These are phyloP conservation scores for Actinia tenebrosa DNA, from an alignment of 64 coral and sea anemone genomes.

Conservation along the genomic window DNA sequence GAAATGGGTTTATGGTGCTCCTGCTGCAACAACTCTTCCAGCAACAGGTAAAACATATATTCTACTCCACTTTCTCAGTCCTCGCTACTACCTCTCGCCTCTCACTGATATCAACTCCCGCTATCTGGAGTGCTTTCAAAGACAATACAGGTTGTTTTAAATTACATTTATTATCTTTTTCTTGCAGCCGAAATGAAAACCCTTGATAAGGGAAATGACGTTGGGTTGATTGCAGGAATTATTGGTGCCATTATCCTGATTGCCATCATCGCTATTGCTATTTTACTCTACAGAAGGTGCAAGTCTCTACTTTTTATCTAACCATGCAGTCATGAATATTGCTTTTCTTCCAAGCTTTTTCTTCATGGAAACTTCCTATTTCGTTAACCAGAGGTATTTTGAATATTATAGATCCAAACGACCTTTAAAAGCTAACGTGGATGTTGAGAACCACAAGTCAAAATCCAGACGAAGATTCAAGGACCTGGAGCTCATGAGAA, in stretches of 20 bases:
- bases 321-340: not conserved
- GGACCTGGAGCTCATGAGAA: conserved; percentile 53
- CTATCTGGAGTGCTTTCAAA: too few relatives aligned
- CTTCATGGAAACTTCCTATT: not conserved
- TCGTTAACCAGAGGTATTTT: not conserved
- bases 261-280: conserved; percentile 40
- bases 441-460: conserved; percentile 54
- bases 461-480: conserved; percentile 44
- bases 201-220: not conserved
- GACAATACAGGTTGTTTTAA: not conserved
- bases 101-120: not conserved
- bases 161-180: not conserved
- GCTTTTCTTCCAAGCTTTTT: not conserved
- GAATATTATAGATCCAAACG: conserved; percentile 50
- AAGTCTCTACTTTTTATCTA: too few relatives aligned
- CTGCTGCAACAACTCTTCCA: conserved; percentile 22
- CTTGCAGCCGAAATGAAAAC: conserved; percentile 11
- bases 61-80: not conserved
- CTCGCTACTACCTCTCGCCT: too few relatives aligned
- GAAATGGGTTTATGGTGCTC: conserved; percentile 39
- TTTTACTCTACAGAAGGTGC: conserved; percentile 76
- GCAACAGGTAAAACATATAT: conserved; percentile 2
- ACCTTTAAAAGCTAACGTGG: conserved; percentile 61
- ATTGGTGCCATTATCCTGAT: conserved; percentile 59
- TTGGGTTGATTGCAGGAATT: conserved; percentile 69